A percentile compares a stretch with the other conserved stretches of the same genome.
Evolutionary conservation across 2,113 vertebrate species (phyloP).

Genomic region (Sylvilagus bachmani): DNA sequence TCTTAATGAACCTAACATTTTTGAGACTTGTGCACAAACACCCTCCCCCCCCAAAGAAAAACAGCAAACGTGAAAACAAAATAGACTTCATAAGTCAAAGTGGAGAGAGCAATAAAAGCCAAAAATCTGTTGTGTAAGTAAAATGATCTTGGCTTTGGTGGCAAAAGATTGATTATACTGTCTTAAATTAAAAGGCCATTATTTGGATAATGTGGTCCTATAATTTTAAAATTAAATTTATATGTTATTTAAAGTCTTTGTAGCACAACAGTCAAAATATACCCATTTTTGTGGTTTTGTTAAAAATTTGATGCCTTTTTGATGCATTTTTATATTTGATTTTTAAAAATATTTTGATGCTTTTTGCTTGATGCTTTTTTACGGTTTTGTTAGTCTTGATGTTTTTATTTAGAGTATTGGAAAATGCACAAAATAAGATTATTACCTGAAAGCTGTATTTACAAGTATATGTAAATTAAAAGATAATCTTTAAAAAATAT

Average conservation of each 20-base stretch:
- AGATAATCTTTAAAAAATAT: background rate
- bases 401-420: conserved; percentile 9
- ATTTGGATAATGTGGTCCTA: background rate
- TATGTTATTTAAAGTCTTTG: conserved; percentile 23
- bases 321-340: too few relatives aligned
- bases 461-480: conserved; percentile 15
- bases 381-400: conserved; percentile 44
- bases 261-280: background rate
- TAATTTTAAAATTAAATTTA: background rate
- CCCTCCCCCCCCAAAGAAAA: too few relatives aligned
- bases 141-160: background rate
- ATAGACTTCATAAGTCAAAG: background rate
- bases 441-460: conserved; percentile 37
- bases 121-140: background rate
- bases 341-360: too few relatives aligned
- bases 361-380: background rate
- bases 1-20: background rate
- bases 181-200: background rate
- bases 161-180: conserved; percentile 1
- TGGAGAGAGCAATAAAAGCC: background rate
- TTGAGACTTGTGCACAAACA: background rate
- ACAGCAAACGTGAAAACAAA: background rate
- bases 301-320: conserved; percentile 30
- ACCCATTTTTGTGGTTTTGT: conserved; percentile 25
- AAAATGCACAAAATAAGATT: conserved; percentile 30